Base-by-base conservation (phyloP, 2,113 vertebrate genomes). In the Panthera leo region DNA sequence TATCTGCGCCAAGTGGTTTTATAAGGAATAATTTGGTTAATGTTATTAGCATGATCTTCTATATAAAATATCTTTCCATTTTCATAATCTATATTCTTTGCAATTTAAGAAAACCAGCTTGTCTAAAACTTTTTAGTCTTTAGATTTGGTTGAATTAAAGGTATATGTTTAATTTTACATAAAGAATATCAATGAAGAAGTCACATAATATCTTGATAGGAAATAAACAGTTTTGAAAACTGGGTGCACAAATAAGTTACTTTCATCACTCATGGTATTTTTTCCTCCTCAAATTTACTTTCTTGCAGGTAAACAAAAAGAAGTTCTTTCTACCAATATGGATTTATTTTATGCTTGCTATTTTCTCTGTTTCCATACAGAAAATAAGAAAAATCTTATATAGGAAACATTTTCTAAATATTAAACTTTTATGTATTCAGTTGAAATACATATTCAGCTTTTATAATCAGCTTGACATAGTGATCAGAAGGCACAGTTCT, bases 371-470 rank as follows among this genome's bases (percentile, higher is more conserved):
- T 95, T 86, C 67, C 36, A 68, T 6, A 55, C 15, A 85, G 27
- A 73, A 96, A 89, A 16, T 48, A 16, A 89, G 42, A 80, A 90
- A 42, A 83, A 79, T 7, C 3, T 63, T 88, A 65, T 14, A 85
- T 51, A 36, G 19, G 15, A 75, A 6, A 3, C 23, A 51, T n/a
- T 45, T 84, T 82, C 79, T 67, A 83, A 91, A 73, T 84, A 90
- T 31, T 68, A 34, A 94, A 39, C 1, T 75, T n/a, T n/a, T 27
- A 16, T 39, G 55, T 1, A 95, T 31, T 9, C 14, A 85, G 5
- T 34, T 39, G 45, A 89, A 92, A 91, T 91, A 89, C 94, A 36
- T 73, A 63, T 42, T 86, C 12, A 88, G 48, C 78, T 18, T 95
- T 97, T 73, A 84, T 92, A 51, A 71, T n/a, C 23, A 83, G 2